These are phyloP conservation scores for Saccostrea echinata DNA, from an alignment of 1,140 invertebrate genomes.

Conservation along the genomic window DNA sequence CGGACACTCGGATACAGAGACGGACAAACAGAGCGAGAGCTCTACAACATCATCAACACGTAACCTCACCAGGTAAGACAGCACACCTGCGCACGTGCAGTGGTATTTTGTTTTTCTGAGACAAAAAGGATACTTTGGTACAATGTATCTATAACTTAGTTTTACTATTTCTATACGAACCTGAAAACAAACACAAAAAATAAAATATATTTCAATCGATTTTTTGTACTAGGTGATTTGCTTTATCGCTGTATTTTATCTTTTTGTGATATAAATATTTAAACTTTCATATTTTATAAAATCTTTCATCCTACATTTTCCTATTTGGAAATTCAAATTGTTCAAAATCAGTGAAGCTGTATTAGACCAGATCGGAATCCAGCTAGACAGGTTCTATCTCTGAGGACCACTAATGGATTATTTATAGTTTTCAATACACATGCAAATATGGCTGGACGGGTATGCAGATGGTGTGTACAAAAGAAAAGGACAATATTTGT, in stretches of 20 bases:
- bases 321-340: not conserved
- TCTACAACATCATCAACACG: not conserved
- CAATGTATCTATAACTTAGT: too few species aligned
- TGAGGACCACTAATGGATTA: not conserved
- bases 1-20: conserved; percentile 25
- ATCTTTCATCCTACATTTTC: too few species aligned
- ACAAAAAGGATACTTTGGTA: not conserved
- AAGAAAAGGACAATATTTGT: conserved; percentile 22
- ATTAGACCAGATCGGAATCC: not conserved
- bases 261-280: too few species aligned
- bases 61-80: conserved; percentile 14
- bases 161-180: too few species aligned
- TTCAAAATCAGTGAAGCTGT: not conserved
- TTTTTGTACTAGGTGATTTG: too few species aligned
- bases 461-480: not conserved
- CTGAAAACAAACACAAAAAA: too few species aligned
- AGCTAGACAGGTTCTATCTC: conserved; percentile 4
- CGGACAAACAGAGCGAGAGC: conserved; percentile 28
- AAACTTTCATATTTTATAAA: too few species aligned
- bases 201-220: too few species aligned
- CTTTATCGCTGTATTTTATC: too few species aligned
- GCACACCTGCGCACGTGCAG: not conserved
- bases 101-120: not conserved
- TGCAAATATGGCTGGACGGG: not conserved
- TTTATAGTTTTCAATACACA: conserved; percentile 32